phyloP scores from a whole-genome alignment of 2,888 invertebrate species.

The Tricholauxania praeusta region DNA sequence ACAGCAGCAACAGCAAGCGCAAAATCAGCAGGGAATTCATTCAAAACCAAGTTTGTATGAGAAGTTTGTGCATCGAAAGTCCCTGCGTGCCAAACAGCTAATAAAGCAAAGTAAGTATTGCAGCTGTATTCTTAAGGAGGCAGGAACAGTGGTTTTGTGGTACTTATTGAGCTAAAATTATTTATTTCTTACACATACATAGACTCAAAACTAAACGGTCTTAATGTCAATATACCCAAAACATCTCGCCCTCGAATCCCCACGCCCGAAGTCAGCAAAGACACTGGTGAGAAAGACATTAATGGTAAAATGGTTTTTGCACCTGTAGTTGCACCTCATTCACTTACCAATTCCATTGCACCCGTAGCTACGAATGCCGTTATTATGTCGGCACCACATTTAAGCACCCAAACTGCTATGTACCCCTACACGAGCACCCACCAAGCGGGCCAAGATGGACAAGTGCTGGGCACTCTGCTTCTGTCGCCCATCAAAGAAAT shows the following conservation, averaged over 20 bases:
- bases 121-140: not conserved
- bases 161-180: not conserved
- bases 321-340: constrained; percentile 14
- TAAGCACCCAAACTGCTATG: constrained; percentile 69
- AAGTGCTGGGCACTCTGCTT: constrained; percentile 81
- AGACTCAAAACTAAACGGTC: constrained; percentile 77
- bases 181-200: constrained; percentile 30
- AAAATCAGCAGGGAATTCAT: constrained; percentile 51
- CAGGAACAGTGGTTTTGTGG: not conserved
- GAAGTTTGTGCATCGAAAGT: constrained; percentile 83
- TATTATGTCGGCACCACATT: constrained; percentile 76
- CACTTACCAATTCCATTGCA: constrained; percentile 62
- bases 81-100: constrained; percentile 69
- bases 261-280: constrained; percentile 88
- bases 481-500: constrained; percentile 88
- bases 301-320: constrained; percentile 68
- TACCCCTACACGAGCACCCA: constrained; percentile 65
- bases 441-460: constrained; percentile 71
- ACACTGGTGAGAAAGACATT: constrained; percentile 78
- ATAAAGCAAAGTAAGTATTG: constrained; percentile 75
- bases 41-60: constrained; percentile 86
- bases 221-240: constrained; percentile 68
- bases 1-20: constrained; percentile 61
- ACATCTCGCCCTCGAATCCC: constrained; percentile 89
- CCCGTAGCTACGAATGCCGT: constrained; percentile 71